Conservation (phyloP, 2,797 vertebrate species). For the Tamandua tetradactyla region DNA sequence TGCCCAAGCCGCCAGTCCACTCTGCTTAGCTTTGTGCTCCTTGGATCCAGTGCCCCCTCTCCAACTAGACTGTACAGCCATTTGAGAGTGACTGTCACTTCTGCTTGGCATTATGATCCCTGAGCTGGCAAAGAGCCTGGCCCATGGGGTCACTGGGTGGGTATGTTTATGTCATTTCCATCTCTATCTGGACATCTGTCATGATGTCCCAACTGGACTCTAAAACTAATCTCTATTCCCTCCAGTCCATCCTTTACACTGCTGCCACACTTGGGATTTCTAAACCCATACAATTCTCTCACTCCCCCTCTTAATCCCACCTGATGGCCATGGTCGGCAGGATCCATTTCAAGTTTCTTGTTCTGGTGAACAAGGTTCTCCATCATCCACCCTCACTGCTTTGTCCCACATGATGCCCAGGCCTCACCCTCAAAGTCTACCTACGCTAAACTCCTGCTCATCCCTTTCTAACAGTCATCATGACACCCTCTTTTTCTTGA, state of each 20-base stretch:
- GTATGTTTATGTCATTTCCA: neutral
- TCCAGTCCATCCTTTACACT: neutral
- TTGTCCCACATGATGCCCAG: neutral
- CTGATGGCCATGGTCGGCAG: neutral
- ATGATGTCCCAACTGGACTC: neutral
- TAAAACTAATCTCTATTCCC: neutral
- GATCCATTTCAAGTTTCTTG: neutral
- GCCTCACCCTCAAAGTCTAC: neutral
- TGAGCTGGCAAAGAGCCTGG: neutral
- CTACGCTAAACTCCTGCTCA: neutral
- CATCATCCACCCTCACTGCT: neutral
- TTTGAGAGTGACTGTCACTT: neutral
- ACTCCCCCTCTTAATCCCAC: neutral
- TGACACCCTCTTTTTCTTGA: neutral
- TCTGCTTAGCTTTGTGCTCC: neutral
- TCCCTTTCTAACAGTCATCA: neutral
- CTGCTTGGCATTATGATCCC: neutral
- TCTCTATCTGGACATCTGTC: neutral
- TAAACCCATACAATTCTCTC: neutral
- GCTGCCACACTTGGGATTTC: neutral
- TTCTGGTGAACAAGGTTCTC: neutral
- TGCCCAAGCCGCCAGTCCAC: neutral
- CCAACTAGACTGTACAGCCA: neutral
- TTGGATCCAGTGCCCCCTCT: neutral
- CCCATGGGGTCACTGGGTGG: neutral